A percentile compares a stretch with the other conserved stretches of the same genome.
These are phyloP conservation scores for Myanophis thanlyinensis DNA, from an alignment of 2,113 vertebrate genomes.

Conservation along the genomic window DNA sequence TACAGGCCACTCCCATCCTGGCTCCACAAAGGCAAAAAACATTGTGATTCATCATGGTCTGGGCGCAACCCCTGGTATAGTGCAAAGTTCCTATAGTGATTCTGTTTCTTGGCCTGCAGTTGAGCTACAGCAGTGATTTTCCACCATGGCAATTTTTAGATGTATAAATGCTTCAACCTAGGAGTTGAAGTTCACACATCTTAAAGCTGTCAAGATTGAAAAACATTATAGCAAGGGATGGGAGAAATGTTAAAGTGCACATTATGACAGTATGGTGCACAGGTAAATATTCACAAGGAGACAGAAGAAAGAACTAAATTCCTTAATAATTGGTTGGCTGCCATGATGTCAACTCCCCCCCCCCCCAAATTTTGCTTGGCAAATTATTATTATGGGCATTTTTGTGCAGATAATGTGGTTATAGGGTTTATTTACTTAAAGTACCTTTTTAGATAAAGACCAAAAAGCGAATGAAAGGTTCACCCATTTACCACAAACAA, in stretches of 20 bases:
- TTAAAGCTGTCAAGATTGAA: background rate
- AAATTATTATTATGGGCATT: slow-evolving; percentile 39
- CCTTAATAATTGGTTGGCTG: background rate
- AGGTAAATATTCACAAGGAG: background rate
- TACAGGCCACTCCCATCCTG: too few relatives aligned
- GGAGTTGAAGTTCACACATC: background rate
- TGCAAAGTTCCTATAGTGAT: background rate
- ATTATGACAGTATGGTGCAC: background rate
- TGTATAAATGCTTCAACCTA: background rate
- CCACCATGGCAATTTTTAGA: background rate
- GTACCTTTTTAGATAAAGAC: slow-evolving; percentile 29
- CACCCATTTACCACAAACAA: background rate
- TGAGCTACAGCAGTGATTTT: background rate
- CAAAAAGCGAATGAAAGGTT: background rate
- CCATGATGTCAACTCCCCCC: background rate
- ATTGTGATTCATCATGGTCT: fast-evolving
- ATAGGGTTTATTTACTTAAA: background rate
- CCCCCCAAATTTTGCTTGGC: slow-evolving; percentile 34
- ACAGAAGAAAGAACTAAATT: background rate
- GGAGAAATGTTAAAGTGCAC: background rate
- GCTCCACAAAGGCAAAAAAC: too few relatives aligned
- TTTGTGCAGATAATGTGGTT: background rate
- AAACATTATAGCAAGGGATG: background rate
- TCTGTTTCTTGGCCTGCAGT: background rate
- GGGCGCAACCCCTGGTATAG: background rate